Percentiles rank a stretch among this genome's conserved stretches.
phyloP scores from a whole-genome alignment of 1,140 invertebrate genomes.

The Drosophila parvula region DNA sequence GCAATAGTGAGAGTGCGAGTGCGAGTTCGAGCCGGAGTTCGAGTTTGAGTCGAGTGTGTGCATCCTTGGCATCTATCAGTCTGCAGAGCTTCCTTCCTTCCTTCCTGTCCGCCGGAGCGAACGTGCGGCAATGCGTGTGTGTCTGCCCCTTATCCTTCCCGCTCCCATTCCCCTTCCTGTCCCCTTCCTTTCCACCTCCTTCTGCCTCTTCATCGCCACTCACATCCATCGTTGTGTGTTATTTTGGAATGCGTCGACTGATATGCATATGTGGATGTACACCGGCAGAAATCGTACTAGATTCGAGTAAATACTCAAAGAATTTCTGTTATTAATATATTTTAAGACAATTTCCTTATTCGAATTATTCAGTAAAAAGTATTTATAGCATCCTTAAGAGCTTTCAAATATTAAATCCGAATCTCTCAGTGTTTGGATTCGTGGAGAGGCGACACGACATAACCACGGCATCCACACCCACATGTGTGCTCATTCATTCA shows the following conservation, averaged over 20 bases:
- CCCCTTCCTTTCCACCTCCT: neutral
- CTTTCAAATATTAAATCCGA: too few relatives aligned
- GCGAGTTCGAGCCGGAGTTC: slow-evolving; percentile 13
- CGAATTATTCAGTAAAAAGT: too few relatives aligned
- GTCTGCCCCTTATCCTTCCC: slow-evolving; percentile 15
- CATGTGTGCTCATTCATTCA: slow-evolving; percentile 70
- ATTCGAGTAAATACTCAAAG: neutral
- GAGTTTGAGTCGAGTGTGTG: slow-evolving; percentile 36
- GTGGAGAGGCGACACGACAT: slow-evolving; percentile 13
- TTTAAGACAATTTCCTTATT: too few relatives aligned
- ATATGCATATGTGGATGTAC: slow-evolving; percentile 71
- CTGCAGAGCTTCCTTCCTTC: slow-evolving; percentile 79
- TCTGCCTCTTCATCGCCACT: neutral
- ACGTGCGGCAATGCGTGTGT: slow-evolving; percentile 74
- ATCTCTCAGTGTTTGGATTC: slow-evolving; percentile 8
- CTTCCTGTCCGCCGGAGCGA: slow-evolving; percentile 54
- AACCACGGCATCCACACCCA: slow-evolving; percentile 43
- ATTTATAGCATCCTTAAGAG: neutral
- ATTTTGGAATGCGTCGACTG: slow-evolving; percentile 77
- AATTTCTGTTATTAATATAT: neutral
- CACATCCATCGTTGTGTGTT: slow-evolving; percentile 49
- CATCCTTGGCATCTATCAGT: slow-evolving; percentile 80
- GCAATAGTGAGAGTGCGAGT: slow-evolving; percentile 17
- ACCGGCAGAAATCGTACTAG: slow-evolving; percentile 11
- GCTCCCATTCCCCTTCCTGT: neutral